Conservation (phyloP, 2,888 invertebrate species). For the Brenthis daphne region DNA sequence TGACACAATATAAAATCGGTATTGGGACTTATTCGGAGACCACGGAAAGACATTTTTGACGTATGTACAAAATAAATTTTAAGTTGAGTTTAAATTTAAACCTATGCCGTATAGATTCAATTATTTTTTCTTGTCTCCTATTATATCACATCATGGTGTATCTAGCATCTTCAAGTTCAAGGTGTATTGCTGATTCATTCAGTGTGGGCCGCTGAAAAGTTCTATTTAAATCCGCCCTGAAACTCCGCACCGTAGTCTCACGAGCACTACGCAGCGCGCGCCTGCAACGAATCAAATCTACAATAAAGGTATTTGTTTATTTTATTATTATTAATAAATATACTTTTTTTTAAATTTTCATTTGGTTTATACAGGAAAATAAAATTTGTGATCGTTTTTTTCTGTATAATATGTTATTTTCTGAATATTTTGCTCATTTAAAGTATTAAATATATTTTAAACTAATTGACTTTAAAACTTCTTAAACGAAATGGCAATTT, state of each 20-base stretch:
- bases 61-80: no score
- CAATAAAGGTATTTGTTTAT: conserved; percentile 35
- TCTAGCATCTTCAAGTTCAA: conserved; percentile 68
- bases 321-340: conserved; percentile 28
- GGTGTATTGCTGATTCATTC: conserved; percentile 70
- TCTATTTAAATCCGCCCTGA: conserved; percentile 75
- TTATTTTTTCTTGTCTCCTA: conserved; percentile 3
- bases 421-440: no score
- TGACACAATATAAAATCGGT: no score
- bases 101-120: no score
- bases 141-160: conserved; percentile 42
- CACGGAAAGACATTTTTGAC: no score
- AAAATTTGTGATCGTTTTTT: not conserved
- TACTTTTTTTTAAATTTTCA: not conserved
- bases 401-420: not conserved
- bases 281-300: conserved; percentile 71
- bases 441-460: no score
- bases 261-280: conserved; percentile 72
- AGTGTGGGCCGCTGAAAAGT: conserved; percentile 71
- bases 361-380: no score
- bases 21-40: no score
- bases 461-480: no score
- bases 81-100: no score
- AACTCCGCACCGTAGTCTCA: conserved; percentile 59
- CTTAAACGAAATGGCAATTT: no score